Evolutionary conservation across 2,888 invertebrate genomes (phyloP).

Genomic region (Drosophila nigricruria): DNA sequence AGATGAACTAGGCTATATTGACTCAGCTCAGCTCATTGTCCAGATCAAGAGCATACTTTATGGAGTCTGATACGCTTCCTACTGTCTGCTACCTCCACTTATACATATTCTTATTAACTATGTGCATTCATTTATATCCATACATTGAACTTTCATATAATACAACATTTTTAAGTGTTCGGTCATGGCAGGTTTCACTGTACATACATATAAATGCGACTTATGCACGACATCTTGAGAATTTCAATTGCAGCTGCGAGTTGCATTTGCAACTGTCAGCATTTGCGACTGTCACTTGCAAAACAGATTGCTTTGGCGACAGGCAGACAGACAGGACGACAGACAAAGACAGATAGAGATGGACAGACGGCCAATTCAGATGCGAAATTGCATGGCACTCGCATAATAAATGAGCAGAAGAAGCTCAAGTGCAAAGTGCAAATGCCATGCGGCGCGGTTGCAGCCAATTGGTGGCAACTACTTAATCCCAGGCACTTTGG

Average conservation of each 20-base stretch:
- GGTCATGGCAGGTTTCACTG: neutral
- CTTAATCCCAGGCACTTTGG: constrained; percentile 11
- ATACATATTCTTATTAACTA: neutral
- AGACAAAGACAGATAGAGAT: constrained; percentile 14
- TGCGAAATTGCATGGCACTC: constrained; percentile 51
- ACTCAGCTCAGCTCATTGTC: neutral
- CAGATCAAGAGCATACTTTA: neutral
- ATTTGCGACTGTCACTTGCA: constrained; percentile 50
- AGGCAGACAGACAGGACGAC: constrained; percentile 16
- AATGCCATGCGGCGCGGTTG: constrained; percentile 6
- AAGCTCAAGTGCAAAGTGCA: constrained; percentile 20
- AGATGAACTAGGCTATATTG: no score
- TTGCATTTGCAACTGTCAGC: constrained; percentile 51
- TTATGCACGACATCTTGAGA: constrained; percentile 43
- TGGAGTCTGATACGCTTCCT: neutral
- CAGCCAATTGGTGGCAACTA: constrained; percentile 7
- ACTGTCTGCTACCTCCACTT: neutral
- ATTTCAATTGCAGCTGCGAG: constrained; percentile 50
- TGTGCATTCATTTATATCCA: neutral
- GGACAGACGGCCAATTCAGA: constrained; percentile 38
- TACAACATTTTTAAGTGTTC: neutral
- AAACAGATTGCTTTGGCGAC: constrained; percentile 64
- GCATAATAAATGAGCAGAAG: constrained; percentile 44
- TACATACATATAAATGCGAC: constrained; percentile 1
- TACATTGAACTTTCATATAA: neutral